Evolutionary conservation across 2,113 vertebrate species (phyloP).

Genomic region (Dendrocopos noguchii): DNA sequence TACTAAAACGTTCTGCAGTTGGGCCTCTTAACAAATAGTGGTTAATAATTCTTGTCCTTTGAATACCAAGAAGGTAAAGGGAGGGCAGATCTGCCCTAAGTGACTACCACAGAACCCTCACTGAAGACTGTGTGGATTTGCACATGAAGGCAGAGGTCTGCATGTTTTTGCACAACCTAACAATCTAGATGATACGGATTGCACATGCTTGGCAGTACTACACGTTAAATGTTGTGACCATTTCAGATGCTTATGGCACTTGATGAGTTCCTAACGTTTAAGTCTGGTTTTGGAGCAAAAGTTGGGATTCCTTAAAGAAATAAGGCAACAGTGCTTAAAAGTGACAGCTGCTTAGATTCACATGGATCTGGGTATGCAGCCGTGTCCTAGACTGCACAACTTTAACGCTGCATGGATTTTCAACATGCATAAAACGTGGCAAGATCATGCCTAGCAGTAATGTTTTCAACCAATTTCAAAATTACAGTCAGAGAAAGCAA

Average conservation of each 20-base stretch:
- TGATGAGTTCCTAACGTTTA: neutral
- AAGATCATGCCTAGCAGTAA: neutral
- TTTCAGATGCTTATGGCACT: neutral
- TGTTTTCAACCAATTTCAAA: neutral
- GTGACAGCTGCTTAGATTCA: neutral
- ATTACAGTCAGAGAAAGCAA: neutral
- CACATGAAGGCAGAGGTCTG: conserved; percentile 8
- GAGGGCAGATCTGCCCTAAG: neutral
- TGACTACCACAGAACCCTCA: neutral
- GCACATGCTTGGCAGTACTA: neutral
- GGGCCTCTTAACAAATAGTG: neutral
- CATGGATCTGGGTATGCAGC: neutral
- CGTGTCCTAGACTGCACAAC: neutral
- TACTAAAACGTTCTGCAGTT: conserved; percentile 39
- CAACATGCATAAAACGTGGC: neutral
- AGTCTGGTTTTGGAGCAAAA: conserved; percentile 5
- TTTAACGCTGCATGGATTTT: neutral
- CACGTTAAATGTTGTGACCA: neutral
- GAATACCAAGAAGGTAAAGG: conserved; percentile 2
- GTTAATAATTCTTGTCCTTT: neutral
- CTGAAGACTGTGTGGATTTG: neutral
- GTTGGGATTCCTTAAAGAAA: neutral
- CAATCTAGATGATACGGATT: conserved; percentile 1
- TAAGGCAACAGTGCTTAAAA: neutral
- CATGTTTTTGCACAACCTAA: conserved; percentile 42